Evolutionary conservation across 2,888 invertebrate genomes (phyloP), one percentile per base, ranked within the genome.

Genomic region (Lepidonotus clava): DNA sequence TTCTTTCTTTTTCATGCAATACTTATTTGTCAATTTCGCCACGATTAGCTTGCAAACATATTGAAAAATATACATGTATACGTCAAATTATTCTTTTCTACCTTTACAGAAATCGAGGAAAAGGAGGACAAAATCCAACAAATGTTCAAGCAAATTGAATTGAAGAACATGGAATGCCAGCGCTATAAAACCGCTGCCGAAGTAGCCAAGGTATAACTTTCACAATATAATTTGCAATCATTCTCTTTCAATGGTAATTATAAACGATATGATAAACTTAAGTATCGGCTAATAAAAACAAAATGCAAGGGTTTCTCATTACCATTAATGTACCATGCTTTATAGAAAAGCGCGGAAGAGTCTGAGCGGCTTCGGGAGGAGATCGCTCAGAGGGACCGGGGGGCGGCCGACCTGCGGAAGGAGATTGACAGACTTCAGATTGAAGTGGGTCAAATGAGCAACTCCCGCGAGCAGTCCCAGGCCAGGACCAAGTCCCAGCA

Each of bases 91-190:
- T n/a, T 40, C n/a, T n/a, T n/a, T n/a, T n/a, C 4, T 11, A 76
- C 28, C 2, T 36, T 36, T 89, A 24, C 88, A 93, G 93, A 93
- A 80, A 84, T 93, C 36, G 91, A 92, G 80, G 93, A 93, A 56
- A 93, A 92, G 86, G 93, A 93, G 36, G 93, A 93, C 14, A 93
- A 93, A 86, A 90, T 92, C 18, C 92, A 92, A 83, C 89, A 90
- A 77, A 84, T 93, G 76, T 90, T 90, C 28, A 92, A 92, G 86
- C 93, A 93, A 87, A 88, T 93, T 21, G 94, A 93, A 38, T 71
- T 90, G 5, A 93, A 93, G 88, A 92, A 91, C 56, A 89, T 91
- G 88, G 94, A 94, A 71, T 89, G 89, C 5, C 90, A 92, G 85
- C 89, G 92, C 66, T 93, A 90, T 85, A 91, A 91, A 87, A 92